phyloP scores from a whole-genome alignment of 2,888 invertebrate species.

The Seira sanloemensis region DNA sequence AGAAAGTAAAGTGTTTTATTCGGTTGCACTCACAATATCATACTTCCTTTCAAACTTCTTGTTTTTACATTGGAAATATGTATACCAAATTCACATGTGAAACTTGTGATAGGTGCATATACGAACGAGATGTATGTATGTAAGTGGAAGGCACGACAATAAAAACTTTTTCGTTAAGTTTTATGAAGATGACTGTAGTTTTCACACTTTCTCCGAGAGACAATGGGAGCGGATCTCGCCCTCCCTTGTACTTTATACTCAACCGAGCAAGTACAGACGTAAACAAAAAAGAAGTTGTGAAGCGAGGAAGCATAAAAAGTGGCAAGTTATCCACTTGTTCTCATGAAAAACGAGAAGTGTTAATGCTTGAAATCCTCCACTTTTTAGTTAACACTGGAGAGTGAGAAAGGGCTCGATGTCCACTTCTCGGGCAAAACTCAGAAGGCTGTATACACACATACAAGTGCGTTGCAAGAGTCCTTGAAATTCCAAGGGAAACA shows the following conservation, averaged over 20 bases:
- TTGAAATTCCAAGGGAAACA: neutral
- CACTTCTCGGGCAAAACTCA: too few species aligned
- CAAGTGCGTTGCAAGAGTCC: neutral
- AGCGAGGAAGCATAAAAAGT: constrained; percentile 4
- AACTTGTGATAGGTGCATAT: neutral
- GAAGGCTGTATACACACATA: too few species aligned
- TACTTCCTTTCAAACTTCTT: too few species aligned
- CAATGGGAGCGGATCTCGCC: neutral
- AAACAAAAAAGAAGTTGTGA: neutral
- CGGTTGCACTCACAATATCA: neutral
- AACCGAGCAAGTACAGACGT: neutral
- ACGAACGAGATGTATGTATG: neutral
- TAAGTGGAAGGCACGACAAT: neutral
- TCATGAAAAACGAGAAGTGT: constrained; percentile 30
- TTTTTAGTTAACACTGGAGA: constrained; percentile 2
- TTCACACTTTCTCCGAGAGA: neutral
- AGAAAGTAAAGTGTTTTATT: constrained; percentile 23
- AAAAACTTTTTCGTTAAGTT: neutral
- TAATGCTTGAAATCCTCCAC: constrained; percentile 41
- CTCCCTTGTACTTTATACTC: neutral
- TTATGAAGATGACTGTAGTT: constrained; percentile 4
- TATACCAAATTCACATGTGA: too few species aligned
- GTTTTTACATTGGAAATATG: too few species aligned
- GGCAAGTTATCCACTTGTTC: neutral
- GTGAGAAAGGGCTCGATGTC: neutral